Evolutionary conservation across 2,797 vertebrate species (phyloP), one percentile per base, ranked within the genome.

Genomic region (Clarias laeviceps): DNA sequence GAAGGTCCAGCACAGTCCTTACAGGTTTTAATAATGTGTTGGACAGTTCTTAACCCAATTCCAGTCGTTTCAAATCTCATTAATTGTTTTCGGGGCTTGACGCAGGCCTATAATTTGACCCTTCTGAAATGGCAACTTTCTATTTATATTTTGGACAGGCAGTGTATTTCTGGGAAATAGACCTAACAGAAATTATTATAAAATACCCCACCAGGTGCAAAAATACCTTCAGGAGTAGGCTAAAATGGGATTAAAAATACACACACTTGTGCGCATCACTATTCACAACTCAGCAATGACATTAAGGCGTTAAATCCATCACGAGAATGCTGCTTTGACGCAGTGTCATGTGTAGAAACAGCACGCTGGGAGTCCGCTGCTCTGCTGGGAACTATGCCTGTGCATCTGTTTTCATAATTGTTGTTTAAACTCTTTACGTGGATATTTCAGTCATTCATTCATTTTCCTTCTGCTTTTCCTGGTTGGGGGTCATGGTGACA

Each of bases 341-440:
- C 34, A 64, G 24, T 80, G 77, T 64, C 37, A 9, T 80, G 14
- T 80, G 29, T 80, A 29, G 24, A 80, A 80, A n/a, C 78, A 65
- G n/a, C 61, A 80, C 78, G 14, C n/a, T 65, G 78, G 78, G 50
- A 80, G 15, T 65, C 24, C 61, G 0, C 37, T 29, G 15, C 78
- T 50, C 61, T 65, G 78, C 61, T 65, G 37, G 37, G 37, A 50
- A 29, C 15, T n/a, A 64, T 50, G 61, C 45, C 34, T 80, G n/a
- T 50, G 61, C 59, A 80, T 80, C 22, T 80, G 59, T 18, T 65
- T 45, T 64, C n/a, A 45, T 65, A 50, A 65, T 29, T 65, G 61
- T 50, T 20, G 17, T 50, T 50, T 80, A 50, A 65, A 65, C 32
- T 11, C 22, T 65, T 45, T 22, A 27, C 18, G 15, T 11, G n/a